Evolutionary conservation across 1,140 invertebrate genomes (phyloP).

Genomic region (Rhagoletis pomonella): DNA sequence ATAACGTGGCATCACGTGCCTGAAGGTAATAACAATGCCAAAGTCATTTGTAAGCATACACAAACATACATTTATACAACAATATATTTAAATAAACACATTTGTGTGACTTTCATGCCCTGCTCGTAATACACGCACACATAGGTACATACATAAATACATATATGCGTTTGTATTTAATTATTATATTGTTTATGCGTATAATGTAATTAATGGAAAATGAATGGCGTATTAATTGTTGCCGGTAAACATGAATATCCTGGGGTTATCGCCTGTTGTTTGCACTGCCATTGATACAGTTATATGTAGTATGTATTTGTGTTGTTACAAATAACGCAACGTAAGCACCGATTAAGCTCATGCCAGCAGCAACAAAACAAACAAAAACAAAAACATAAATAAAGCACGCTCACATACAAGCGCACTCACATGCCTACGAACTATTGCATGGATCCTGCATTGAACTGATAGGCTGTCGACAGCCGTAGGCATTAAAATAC

Average conservation of each 20-base stretch:
- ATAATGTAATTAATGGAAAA: constrained; percentile 54
- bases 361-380: constrained; percentile 47
- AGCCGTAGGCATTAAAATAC: constrained; percentile 1
- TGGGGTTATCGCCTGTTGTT: constrained; percentile 34
- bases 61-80: too few species aligned
- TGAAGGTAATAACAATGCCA: background rate
- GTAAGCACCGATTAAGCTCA: constrained; percentile 44
- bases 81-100: constrained; percentile 41
- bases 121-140: background rate
- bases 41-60: background rate
- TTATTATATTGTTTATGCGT: constrained; percentile 52
- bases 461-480: background rate
- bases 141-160: background rate
- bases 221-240: constrained; percentile 54
- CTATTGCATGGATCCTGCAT: background rate
- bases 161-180: constrained; percentile 27
- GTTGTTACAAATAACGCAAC: constrained; percentile 11
- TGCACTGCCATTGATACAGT: constrained; percentile 25
- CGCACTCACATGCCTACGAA: background rate
- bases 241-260: constrained; percentile 48
- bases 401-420: background rate
- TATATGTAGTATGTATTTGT: background rate
- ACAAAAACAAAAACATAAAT: constrained; percentile 49
- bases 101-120: background rate
- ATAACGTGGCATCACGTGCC: constrained; percentile 39